Conservation (phyloP, 2,113 vertebrate genomes). For the Antigone vipio region DNA sequence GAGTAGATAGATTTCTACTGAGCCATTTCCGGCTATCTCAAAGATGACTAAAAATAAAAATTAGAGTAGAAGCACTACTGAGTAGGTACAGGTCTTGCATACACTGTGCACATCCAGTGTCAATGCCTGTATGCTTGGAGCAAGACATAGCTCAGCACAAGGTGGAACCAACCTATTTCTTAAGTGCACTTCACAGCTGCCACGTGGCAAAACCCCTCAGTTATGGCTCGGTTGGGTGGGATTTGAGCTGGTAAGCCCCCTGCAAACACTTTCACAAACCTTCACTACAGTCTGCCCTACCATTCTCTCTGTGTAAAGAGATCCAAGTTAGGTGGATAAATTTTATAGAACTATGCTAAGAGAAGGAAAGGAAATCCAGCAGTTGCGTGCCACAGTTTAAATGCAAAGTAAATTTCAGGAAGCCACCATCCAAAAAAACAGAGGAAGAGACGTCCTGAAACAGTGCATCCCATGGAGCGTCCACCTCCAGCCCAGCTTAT, state of each 20-base stretch:
- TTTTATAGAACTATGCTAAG: not conserved
- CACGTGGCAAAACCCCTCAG: not conserved
- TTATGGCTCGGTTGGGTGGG: not conserved
- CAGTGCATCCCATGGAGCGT: not conserved
- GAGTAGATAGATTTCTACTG: not conserved
- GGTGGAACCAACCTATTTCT: not conserved
- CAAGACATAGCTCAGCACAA: not conserved
- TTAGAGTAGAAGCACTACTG: not conserved
- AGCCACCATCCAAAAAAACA: not conserved
- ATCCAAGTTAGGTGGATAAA: not conserved
- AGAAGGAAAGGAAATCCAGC: not conserved
- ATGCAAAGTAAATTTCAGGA: not conserved
- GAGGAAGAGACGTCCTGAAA: not conserved
- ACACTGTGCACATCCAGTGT: not conserved
- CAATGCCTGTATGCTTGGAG: not conserved
- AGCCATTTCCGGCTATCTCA: not conserved
- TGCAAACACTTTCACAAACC: not conserved
- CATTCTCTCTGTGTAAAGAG: not conserved
- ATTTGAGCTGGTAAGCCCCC: not conserved
- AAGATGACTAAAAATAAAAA: not conserved
- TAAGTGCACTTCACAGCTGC: not conserved
- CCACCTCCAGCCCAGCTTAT: not conserved
- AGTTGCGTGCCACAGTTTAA: not conserved
- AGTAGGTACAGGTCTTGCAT: not conserved
- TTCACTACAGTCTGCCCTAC: not conserved